Base-by-base conservation (phyloP, 2,113 vertebrate species). In the Athene noctua region DNA sequence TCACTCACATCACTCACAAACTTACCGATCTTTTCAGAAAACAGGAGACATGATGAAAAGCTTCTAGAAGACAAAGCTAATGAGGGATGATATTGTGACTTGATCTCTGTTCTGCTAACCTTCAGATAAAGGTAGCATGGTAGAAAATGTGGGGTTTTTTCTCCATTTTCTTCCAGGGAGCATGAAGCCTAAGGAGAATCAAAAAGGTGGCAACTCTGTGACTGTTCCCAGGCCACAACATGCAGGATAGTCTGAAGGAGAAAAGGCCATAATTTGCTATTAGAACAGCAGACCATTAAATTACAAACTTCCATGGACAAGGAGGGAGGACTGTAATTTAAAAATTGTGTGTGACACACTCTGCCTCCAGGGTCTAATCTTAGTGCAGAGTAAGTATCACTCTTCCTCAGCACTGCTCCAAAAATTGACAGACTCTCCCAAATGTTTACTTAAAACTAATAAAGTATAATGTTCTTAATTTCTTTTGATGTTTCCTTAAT, bases 381-480 rank as follows among this genome's bases (percentile, higher is more conserved):
- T 52, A 72, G 17, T 23, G 27, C 32, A 54, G 36, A 55, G 9
- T 27, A 80, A 77, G 13, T 26, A 71, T 21, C 15, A 47, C 3
- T 71, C 46, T 36, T 58, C 51, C 11, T 58, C 25, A 80, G 2
- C 22, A 38, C 14, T 71, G 15, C 21, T 90, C n/a, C n/a, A 88
- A 36, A 87, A 88, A 42, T 6, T 83, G 51, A 47, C 54, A 73
- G 25, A 22, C 6, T 86, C 27, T 77, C 18, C 9, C 12, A 84
- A 81, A 62, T 4, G 9, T 68, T 95, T 88, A 82, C 49, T 83
- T 38, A 92, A 96, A 94, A 86, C 21, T 58, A 80, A 65, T 51
- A 47, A 46, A 86, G 49, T 42, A 22, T 34, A 78, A 36, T 63
- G 13, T 30, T 79, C 21, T 59, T 52, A 63, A 68, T 92, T 61